Evolutionary conservation across 2,888 invertebrate species (phyloP).

Genomic region (Melanargia galathea): DNA sequence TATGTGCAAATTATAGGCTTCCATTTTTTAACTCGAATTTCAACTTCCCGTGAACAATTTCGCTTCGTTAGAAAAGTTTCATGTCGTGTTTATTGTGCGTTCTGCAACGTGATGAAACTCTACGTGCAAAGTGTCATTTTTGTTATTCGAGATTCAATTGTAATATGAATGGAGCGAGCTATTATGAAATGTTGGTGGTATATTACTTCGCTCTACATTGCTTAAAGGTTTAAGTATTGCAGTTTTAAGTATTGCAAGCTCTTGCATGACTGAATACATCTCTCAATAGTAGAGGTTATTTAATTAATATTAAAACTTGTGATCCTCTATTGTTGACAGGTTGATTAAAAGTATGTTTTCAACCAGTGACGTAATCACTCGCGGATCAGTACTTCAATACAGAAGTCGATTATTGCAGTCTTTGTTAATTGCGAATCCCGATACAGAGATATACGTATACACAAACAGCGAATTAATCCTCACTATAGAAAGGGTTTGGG

Average conservation of each 20-base stretch:
- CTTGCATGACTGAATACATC: not conserved
- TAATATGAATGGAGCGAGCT: not conserved
- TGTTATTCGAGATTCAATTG: not conserved
- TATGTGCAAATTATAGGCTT: conserved; percentile 81
- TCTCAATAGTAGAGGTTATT: not conserved
- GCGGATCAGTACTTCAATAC: not conserved
- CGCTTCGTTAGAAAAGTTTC: conserved; percentile 75
- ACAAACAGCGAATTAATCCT: conserved; percentile 76
- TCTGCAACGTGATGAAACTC: conserved; percentile 27
- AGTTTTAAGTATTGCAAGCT: not conserved
- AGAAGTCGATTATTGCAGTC: conserved; percentile 22
- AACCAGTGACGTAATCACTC: not conserved
- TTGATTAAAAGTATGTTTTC: not conserved
- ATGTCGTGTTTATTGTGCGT: conserved; percentile 40
- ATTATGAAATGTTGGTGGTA: not conserved
- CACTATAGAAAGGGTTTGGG: conserved; percentile 67
- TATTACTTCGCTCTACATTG: not conserved
- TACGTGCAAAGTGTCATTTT: not conserved
- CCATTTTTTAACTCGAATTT: conserved; percentile 75
- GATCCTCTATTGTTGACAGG: not conserved
- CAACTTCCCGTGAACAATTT: conserved; percentile 64
- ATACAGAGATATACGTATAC: conserved; percentile 57
- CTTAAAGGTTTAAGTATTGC: not conserved
- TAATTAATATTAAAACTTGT: no score
- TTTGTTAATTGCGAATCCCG: conserved; percentile 69